These are phyloP conservation scores for Nemoura dubitans DNA, from an alignment of 2,888 invertebrate genomes.

Conservation along the genomic window DNA sequence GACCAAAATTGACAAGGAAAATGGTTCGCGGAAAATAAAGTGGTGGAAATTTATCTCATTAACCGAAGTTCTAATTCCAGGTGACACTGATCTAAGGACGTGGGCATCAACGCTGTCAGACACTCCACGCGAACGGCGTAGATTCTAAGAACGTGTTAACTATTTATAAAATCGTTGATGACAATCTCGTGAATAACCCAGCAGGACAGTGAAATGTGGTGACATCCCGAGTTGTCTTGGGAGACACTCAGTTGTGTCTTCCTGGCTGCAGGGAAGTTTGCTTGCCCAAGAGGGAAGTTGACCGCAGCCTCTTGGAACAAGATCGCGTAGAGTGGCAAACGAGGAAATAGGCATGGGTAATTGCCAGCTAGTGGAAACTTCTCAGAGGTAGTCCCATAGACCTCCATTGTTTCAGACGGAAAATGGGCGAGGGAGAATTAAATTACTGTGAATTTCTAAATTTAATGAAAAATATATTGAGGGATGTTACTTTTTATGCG, in stretches of 20 bases:
- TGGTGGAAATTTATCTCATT: not conserved
- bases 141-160: not conserved
- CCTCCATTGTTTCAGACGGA: not conserved
- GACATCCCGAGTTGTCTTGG: not conserved
- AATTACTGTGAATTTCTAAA: not conserved
- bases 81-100: not conserved
- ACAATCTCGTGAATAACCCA: not conserved
- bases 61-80: not conserved
- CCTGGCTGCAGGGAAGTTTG: not conserved
- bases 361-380: not conserved
- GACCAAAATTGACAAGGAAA: no score
- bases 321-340: not conserved
- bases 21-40: no score
- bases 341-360: not conserved
- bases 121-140: not conserved
- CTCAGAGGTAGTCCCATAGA: not conserved
- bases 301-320: not conserved
- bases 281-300: not conserved
- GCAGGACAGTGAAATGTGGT: not conserved
- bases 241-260: not conserved
- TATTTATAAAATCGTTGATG: constrained; percentile 5
- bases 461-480: not conserved
- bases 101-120: not conserved
- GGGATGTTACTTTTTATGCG: no score
- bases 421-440: not conserved